A percentile compares a stretch with the other conserved stretches of the same genome.
Conservation (phyloP, 2,797 vertebrate genomes). For the Gouania willdenowi region DNA sequence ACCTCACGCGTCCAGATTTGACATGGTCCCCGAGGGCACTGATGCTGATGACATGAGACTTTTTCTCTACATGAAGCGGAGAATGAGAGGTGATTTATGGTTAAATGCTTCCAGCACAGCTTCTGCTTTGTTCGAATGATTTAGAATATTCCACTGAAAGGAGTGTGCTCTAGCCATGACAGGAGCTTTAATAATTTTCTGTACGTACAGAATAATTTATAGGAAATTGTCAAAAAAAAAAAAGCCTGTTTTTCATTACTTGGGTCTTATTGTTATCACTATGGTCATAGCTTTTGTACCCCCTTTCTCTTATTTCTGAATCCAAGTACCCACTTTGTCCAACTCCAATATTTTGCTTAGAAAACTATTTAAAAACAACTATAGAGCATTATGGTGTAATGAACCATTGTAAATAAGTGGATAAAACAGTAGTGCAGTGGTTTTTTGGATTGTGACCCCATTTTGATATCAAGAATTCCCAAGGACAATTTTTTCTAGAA, state of each 20-base stretch:
- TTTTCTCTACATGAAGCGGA: not conserved
- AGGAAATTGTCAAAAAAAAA: conserved; percentile 5
- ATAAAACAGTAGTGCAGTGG: no score
- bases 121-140: not conserved
- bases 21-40: not conserved
- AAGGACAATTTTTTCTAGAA: no score
- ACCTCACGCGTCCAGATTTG: not conserved
- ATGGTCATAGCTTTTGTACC: not conserved
- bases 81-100: conserved; percentile 11
- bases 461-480: no score
- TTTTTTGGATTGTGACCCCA: no score
- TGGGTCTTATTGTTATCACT: not conserved
- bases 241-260: not conserved
- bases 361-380: no score
- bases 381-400: not conserved
- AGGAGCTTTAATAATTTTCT: not conserved
- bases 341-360: no score
- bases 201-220: not conserved
- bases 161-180: not conserved
- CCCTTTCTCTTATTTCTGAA: no score
- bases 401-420: no score
- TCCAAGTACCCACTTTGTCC: no score
- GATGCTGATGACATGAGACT: not conserved
- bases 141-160: not conserved
- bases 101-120: not conserved